Base-by-base conservation (phyloP, 2,888 invertebrate genomes). In the Orthosia incerta region DNA sequence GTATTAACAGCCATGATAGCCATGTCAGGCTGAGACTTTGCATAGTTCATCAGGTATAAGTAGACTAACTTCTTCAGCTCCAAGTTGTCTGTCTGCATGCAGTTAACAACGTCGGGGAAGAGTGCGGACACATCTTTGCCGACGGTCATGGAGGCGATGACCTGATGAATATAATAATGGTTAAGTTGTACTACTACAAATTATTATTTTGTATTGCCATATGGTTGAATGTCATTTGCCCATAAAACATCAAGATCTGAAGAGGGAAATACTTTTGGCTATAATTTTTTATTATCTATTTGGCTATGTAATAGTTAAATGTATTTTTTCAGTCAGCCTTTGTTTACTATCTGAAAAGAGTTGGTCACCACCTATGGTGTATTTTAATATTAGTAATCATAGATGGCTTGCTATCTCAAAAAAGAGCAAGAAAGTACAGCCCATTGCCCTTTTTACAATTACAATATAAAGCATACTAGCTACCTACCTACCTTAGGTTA, bases 1-100 rank as follows among this genome's bases (percentile, higher is more conserved):
- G 99, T 99, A 96, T 99, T 99, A 74, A 99, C 99, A 16, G 99
- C 99, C 99, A 99, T 99, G 79, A 99, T 99, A 71, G 99, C 99
- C 98, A 99, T 99, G 93, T 99, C 99, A 0, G 99, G 99, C 94
- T 99, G 99, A 69, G 99, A 99, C 95, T 99, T 99, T 70, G 99
- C 99, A 94, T 99, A 99, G 94, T 99, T 99, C 99, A 99, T 99
- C 88, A 99, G 96, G 93, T 99, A 99, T 67, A 99, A 96, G 94
- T 99, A 99, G 2, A 99, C 99, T 65, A 99, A 97, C 91, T 99
- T 99, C 96, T 99, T 99, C 87, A 99, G 95, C 94, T 99, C 99
- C 91, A 99, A 96, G 95, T 99, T 99, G 93, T 99, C 99, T 0
- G 99, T 99, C 96, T 99, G 99, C 99, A 99, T 99, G 93, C 99